Evolutionary conservation across 2,888 invertebrate genomes (phyloP), one percentile per base, ranked within the genome.

Genomic region (Lasioglossum morio): DNA sequence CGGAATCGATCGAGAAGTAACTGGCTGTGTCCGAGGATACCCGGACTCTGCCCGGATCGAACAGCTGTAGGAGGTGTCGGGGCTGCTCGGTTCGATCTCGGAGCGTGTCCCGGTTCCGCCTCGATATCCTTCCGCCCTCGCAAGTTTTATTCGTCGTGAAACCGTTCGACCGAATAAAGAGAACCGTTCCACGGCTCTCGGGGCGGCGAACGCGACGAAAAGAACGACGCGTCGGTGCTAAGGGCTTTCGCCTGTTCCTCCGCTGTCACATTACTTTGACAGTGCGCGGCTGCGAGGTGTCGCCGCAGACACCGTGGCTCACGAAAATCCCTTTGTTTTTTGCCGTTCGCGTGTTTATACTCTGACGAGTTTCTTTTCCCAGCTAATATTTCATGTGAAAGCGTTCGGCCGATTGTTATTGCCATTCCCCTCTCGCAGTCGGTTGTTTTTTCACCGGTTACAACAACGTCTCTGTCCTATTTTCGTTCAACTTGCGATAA

Each of bases 251-350:
- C 90, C 91, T 93, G 93, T 93, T 94, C 92, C 93, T 91, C 90
- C 87, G 86, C 94, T 94, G 93, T 94, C 94, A 93, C 92, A 92
- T 93, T 93, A 94, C 90, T 84, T 87, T 91, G 92, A 92, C 93
- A 92, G 93, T 89, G 88, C 89, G 88, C 87, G 88, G 88, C 23
- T 91, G 91, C 40, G 46, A 43, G 48, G 89, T 86, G 87, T 91
- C 88, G 86, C 87, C 69, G 46, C 75, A 70, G 74, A 57, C 69
- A 53, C 63, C 79, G 27, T n/a, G 70, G 53, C 75, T 74, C 80
- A 57, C 75, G 40, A 34, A 69, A 75, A 80, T 74, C 79, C 74
- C 74, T 69, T 66, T 74, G 70, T 74, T 63, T 74, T 72, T 72
- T 27, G 43, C 72, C 43, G 43, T 43, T 27, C 72, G 14, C 72